phyloP scores from a whole-genome alignment of 2,888 invertebrate genomes.

The Eupeodes luniger region DNA sequence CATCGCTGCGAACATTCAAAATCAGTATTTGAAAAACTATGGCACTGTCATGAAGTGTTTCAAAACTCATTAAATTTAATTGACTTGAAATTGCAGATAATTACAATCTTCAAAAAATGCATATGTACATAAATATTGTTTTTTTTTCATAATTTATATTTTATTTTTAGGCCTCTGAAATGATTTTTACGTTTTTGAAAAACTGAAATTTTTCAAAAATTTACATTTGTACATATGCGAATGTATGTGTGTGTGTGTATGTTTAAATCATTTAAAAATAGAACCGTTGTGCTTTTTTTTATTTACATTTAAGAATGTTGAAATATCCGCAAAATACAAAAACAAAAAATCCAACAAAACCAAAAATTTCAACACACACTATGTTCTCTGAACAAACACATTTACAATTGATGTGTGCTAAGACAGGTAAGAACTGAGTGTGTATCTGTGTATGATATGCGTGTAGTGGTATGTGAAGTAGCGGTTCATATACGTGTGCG shows the following conservation, averaged over 20 bases:
- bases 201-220: constrained; percentile 10
- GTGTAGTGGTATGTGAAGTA: constrained; percentile 67
- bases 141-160: not conserved
- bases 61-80: not conserved
- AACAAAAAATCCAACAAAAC: constrained; percentile 18
- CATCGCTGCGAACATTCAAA: no score
- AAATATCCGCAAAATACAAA: constrained; percentile 57
- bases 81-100: constrained; percentile 10
- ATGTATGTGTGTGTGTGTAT: no score
- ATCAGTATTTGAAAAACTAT: constrained; percentile 28
- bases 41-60: constrained; percentile 42
- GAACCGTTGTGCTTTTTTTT: constrained; percentile 44
- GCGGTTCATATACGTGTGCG: constrained; percentile 46
- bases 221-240: not conserved
- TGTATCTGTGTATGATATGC: constrained; percentile 51
- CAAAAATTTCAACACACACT: constrained; percentile 24
- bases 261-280: constrained; percentile 47
- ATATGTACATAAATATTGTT: constrained; percentile 15
- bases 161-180: not conserved
- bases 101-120: constrained; percentile 26
- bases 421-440: constrained; percentile 58
- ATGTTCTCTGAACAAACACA: not conserved
- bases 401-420: constrained; percentile 19
- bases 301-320: constrained; percentile 22
- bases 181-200: constrained; percentile 15